Evolutionary conservation across 1,140 invertebrate genomes (phyloP), one percentile per base, ranked within the genome.

Genomic region (Hylaeus anthracinus): DNA sequence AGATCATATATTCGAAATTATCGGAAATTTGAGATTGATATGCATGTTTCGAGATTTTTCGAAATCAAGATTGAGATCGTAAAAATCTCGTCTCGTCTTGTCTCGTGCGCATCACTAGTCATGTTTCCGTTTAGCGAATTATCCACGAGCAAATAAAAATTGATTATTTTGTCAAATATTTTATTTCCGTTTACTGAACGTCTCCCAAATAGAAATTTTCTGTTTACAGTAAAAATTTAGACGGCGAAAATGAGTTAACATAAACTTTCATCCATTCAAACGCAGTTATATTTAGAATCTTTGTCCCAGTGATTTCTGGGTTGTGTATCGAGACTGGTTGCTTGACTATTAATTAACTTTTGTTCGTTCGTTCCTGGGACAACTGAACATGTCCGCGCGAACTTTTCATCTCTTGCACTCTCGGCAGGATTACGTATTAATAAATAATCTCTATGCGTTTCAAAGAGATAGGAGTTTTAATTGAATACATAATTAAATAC

Each of bases 141-240:
- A 58, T 4, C 10, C 37, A 51, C 39, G 39, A 43, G 15, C 9
- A 58, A 71, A 43, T 39, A 15, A 12, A 15, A 9, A 39, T 37
- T 58, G 55, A 0, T 26, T 26, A 26, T 26, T 26, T 26, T 26
- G 26, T 26, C 26, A 26, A 26, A 26, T 26, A 26, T 26, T 6
- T 48, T 8, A 8, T 48, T 48, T 48, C 45, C 45, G 45, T 48
- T 48, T 48, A 8, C 8, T 48, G 5, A 48, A 48, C 12, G 37
- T 12, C 43, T 43, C n/a, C 1, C 76, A 51, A 72, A 55, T 45
- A 79, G 70, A 78, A 78, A 65, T 79, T 55, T 43, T 72, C 77
- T 73, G 14, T 73, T 73, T 79, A 37, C 43, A 43, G 39, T 26
- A 41, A 58, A 73, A 3, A 14, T 5, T 9, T 8, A 3, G 41